Evolutionary conservation across 2,113 vertebrate genomes (phyloP).

Genomic region (Eulacestoma nigropectus): DNA sequence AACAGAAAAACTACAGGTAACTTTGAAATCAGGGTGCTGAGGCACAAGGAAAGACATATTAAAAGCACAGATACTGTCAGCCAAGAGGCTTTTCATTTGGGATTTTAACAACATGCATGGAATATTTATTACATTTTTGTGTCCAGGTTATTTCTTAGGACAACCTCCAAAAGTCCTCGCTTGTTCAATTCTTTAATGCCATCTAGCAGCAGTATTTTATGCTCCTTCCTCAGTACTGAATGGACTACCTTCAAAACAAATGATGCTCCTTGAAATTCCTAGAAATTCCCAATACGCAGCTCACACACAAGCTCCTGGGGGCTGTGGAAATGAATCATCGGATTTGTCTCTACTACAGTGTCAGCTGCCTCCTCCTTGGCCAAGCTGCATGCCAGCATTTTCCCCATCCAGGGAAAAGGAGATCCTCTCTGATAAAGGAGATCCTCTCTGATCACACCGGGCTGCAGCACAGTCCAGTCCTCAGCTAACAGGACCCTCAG

Average conservation of each 20-base stretch:
- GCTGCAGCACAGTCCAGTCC: not conserved
- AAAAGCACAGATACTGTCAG: not conserved
- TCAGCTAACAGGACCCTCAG: accelerated
- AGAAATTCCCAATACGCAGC: not conserved
- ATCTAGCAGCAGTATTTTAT: not conserved
- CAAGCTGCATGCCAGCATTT: not conserved
- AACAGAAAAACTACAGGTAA: not conserved
- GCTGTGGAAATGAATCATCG: not conserved
- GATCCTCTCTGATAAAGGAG: not conserved
- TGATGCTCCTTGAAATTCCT: not conserved
- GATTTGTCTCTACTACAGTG: not conserved
- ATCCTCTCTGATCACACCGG: not conserved
- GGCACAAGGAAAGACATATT: not conserved
- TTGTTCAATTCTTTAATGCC: not conserved
- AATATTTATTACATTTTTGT: not conserved
- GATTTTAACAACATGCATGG: not conserved
- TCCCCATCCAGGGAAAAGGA: not conserved
- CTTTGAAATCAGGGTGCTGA: not conserved
- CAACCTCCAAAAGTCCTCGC: not conserved
- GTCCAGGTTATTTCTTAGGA: not conserved
- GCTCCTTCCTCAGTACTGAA: not conserved
- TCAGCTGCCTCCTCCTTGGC: not conserved
- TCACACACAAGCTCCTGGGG: not conserved
- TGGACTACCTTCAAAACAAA: not conserved
- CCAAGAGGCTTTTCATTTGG: not conserved